phyloP scores from a whole-genome alignment of 2,113 vertebrate genomes.

The Promerops cafer region DNA sequence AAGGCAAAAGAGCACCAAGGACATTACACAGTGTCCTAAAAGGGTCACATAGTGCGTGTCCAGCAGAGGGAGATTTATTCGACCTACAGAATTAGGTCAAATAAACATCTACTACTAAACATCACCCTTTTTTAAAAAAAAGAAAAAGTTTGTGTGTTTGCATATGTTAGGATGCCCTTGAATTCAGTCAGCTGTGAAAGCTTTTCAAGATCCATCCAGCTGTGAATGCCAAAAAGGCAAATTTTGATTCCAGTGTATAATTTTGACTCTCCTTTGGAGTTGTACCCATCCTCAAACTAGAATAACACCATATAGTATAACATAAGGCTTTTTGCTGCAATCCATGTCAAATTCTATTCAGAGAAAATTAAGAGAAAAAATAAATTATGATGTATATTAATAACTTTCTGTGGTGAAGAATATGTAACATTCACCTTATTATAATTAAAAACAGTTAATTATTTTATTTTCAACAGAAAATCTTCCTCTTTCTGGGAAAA shows the following conservation, averaged over 20 bases:
- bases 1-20: background rate
- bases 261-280: background rate
- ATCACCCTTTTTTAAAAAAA: background rate
- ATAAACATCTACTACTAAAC: too few species aligned
- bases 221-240: slow-evolving; percentile 1
- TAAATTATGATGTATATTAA: background rate
- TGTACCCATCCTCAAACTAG: background rate
- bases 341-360: background rate
- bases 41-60: background rate
- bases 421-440: background rate
- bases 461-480: background rate
- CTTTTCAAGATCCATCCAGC: background rate
- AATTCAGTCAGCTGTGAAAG: background rate
- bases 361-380: background rate
- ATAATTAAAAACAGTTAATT: background rate
- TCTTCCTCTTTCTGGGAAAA: background rate
- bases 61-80: background rate
- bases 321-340: background rate
- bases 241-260: background rate
- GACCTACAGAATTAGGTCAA: background rate
- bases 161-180: background rate
- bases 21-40: background rate
- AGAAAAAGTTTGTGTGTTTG: background rate
- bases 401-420: background rate
- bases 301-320: background rate